Evolutionary conservation across 2,113 vertebrate species (phyloP), one percentile per base, ranked within the genome.

Genomic region (Rhea americana): DNA sequence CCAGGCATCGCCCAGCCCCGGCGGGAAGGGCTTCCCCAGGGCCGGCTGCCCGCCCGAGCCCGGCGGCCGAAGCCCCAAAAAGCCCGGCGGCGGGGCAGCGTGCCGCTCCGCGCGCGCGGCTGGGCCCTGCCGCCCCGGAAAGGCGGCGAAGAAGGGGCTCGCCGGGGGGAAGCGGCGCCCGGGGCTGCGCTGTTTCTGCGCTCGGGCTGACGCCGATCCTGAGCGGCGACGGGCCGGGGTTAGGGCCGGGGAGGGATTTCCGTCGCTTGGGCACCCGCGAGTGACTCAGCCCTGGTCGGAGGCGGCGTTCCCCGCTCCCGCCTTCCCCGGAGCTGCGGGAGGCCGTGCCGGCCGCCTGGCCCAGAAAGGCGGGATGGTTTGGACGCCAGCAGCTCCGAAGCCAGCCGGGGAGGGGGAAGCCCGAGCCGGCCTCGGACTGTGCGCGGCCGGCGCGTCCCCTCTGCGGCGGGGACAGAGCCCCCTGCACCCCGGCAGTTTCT

Each of bases 391-490:
- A 61, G 73, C 94, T 85, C 3, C 0, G 37, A 87, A 63, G 26
- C 22, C 85, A 85, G 75, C 32, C 43, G 56, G 65, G 61, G 86
- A 87, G 55, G 55, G 77, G 28, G 79, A 91, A 67, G 35, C 55
- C 63, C 0, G 2, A 92, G 84, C 75, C 43, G 14, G 25, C 28
- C 5, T 1, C 5, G 59, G 51, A 89, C n/a, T 0, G 32, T 0
- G 0, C n/a, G 89, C 85, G 74, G 74, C 48, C 88, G 50, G 58
- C 11, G 65, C 4, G 5, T 61, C 79, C 55, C 62, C 1, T 0
- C 14, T 0, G 18, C 81, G 95, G 93, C 0, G 51, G 15, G 95
- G 85, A 91, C 85, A 4, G 13, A 56, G 61, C 56, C 92, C 90
- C 35, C 35, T 35, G 35, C 35, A 6, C 35, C 6, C 35, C 35